Evolutionary conservation across 2,113 vertebrate genomes (phyloP).

Genomic region (Dryoscopus gambensis): DNA sequence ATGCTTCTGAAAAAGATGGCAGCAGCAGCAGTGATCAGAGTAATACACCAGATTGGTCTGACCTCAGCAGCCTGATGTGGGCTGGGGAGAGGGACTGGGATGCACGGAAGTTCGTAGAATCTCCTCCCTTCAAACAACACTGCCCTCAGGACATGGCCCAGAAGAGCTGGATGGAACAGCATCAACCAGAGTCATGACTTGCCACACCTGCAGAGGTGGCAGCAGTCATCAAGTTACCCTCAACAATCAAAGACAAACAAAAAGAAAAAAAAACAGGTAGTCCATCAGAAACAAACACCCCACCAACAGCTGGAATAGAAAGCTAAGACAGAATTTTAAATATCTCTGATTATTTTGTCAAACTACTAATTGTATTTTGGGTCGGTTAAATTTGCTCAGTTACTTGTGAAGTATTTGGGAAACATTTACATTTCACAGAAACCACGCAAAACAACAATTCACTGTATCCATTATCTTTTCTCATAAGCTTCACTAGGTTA

Average conservation of each 20-base stretch:
- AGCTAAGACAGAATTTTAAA: not conserved
- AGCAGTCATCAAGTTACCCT: not conserved
- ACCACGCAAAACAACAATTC: not conserved
- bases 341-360: not conserved
- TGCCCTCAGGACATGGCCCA: rapidly evolving
- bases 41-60: not conserved
- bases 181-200: not conserved
- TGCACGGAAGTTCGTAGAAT: not conserved
- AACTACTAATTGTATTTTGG: not conserved
- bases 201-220: not conserved
- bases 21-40: not conserved
- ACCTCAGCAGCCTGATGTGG: not conserved
- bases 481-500: not conserved
- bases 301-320: not conserved
- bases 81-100: no score
- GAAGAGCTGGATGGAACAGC: not conserved
- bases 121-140: not conserved
- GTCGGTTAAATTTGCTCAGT: not conserved
- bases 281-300: not conserved
- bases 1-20: not conserved
- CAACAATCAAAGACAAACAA: not conserved
- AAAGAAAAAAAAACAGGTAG: not conserved
- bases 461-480: not conserved
- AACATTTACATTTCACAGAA: not conserved
- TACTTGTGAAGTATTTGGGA: not conserved